Base-by-base conservation (phyloP, 2,888 invertebrate genomes). In the Troides aeacus region DNA sequence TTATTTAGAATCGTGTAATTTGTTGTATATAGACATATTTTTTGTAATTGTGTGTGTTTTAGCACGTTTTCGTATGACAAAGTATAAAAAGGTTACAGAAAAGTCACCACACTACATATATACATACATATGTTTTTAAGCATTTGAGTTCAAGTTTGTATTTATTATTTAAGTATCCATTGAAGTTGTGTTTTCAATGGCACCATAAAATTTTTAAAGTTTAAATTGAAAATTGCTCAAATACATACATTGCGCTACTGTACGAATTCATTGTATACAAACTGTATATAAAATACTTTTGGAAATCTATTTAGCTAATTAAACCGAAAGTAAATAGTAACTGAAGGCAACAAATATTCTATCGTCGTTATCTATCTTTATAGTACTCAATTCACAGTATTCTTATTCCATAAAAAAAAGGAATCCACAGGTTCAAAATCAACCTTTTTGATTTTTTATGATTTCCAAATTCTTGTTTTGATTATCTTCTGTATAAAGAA, bases 91-190 rank as follows among this genome's bases (percentile, higher is more conserved):
- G 5, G 18, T 5, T n/a, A 3, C 18, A n/a, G 18, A 53, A n/a
- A 53, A n/a, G 5, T 53, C 1, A n/a, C n/a, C 53, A 18, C 18
- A n/a, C 7, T 12, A n/a, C 5, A 30, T 30, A 30, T 21, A 30
- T 30, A 30, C 53, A 53, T 6, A n/a, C 7, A n/a, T 17, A 50
- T 50, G 50, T 50, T 5, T 15, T 17, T 50, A 50, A 17, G 18
- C 7, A n/a, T 53, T 53, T 53, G 5, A 2, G 53, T n/a, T 53
- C 53, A n/a, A n/a, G 18, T 4, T 6, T 3, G 53, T 53, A 53
- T 53, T 53, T n/a, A n/a, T 53, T 53, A 53, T 53, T 53, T 53
- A n/a, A 53, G 53, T n/a, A 53, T 18, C n/a, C 53, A 53, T 53
- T 53, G 53, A 53, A 53, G n/a, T 53, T 6, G 6, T n/a, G 53